A percentile compares a stretch with the other conserved stretches of the same genome.
Evolutionary conservation across 1,140 invertebrate genomes (phyloP).

Genomic region (Meloidogyne exigua): DNA sequence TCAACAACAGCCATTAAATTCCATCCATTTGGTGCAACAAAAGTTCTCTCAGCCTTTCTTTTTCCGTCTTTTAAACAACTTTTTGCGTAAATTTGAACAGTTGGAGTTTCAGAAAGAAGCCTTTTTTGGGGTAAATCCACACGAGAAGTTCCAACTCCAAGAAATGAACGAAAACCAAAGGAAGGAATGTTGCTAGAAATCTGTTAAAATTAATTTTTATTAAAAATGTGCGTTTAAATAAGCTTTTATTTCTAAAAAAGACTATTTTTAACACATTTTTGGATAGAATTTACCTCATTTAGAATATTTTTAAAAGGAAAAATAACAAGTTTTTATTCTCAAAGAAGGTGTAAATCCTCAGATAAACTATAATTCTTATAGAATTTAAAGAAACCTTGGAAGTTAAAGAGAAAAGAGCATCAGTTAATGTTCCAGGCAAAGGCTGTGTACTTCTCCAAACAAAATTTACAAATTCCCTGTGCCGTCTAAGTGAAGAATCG

Average conservation of each 20-base stretch:
- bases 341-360: no score
- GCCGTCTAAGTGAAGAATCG: neutral
- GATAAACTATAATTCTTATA: neutral
- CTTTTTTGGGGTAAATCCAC: conserved; percentile 34
- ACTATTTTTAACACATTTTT: no score
- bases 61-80: conserved; percentile 24
- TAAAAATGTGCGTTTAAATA: no score
- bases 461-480: conserved; percentile 29
- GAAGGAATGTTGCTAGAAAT: conserved; percentile 44
- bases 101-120: conserved; percentile 25
- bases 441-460: conserved; percentile 32
- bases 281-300: no score
- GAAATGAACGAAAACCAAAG: conserved; percentile 44
- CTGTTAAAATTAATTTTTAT: neutral
- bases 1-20: conserved; percentile 43
- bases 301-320: no score
- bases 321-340: no score
- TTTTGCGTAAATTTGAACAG: neutral
- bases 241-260: no score
- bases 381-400: conserved; percentile 13
- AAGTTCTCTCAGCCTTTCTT: conserved; percentile 22
- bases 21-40: conserved; percentile 40
- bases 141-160: conserved; percentile 42
- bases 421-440: conserved; percentile 8
- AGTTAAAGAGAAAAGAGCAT: conserved; percentile 27